Evolutionary conservation across 2,888 invertebrate species (phyloP).

Genomic region (Agrochola macilenta): DNA sequence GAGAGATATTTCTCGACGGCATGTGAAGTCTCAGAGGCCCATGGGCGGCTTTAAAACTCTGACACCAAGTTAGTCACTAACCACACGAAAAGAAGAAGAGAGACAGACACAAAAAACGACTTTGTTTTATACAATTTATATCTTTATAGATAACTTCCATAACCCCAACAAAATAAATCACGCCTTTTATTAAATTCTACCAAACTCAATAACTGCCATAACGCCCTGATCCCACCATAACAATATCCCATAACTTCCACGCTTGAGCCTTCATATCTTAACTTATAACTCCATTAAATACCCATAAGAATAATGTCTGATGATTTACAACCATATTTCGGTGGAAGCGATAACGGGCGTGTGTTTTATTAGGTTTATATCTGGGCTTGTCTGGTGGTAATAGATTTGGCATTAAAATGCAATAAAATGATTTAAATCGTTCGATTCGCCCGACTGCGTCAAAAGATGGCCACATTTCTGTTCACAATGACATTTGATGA

Average conservation of each 20-base stretch:
- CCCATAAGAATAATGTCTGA: constrained; percentile 53
- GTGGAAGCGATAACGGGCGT: constrained; percentile 1
- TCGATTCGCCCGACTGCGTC: not conserved
- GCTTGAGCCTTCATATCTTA: constrained; percentile 25
- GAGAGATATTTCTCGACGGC: too few relatives aligned
- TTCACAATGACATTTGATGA: not conserved
- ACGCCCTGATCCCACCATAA: constrained; percentile 26
- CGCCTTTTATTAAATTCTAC: constrained; percentile 23
- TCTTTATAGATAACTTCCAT: too few relatives aligned
- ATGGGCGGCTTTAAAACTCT: too few relatives aligned
- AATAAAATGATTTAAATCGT: not conserved
- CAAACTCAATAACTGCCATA: constrained; percentile 27
- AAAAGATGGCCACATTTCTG: not conserved
- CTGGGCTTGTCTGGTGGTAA: not conserved
- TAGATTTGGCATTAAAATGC: constrained; percentile 13
- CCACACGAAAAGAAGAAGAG: too few relatives aligned
- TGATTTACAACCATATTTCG: constrained; percentile 51
- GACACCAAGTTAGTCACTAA: too few relatives aligned
- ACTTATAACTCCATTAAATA: constrained; percentile 57
- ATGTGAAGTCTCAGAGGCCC: too few relatives aligned
- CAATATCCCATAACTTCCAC: constrained; percentile 39
- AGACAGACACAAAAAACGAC: not conserved
- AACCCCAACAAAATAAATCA: constrained; percentile 14
- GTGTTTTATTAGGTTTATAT: constrained; percentile 26
- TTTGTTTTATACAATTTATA: not conserved